A percentile compares a stretch with the other conserved stretches of the same genome.
Evolutionary conservation across 2,113 vertebrate genomes (phyloP).

Genomic region (Pogonocichla stellata): DNA sequence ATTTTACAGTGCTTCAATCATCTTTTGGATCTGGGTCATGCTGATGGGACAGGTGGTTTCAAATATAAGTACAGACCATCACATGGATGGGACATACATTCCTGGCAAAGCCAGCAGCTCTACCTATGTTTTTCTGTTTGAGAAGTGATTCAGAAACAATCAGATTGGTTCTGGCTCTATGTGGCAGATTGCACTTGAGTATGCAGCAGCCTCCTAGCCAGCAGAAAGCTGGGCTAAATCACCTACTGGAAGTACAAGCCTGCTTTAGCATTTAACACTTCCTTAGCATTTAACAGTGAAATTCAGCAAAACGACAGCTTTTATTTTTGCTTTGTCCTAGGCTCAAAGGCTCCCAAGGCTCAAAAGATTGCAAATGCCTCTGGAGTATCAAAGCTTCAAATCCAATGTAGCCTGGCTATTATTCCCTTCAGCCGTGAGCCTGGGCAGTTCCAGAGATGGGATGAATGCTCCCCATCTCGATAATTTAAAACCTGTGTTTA

Average conservation of each 20-base stretch:
- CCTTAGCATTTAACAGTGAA: constrained; percentile 1
- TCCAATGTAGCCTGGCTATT: neutral
- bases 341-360: neutral
- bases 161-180: constrained; percentile 13
- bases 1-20: neutral
- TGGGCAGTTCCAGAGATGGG: neutral
- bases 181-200: neutral
- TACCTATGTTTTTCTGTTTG: neutral
- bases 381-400: constrained; percentile 11
- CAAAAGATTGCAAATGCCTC: constrained; percentile 6
- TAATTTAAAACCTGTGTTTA: neutral
- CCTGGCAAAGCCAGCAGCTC: neutral
- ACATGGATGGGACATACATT: neutral
- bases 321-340: constrained; percentile 13
- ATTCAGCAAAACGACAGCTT: neutral
- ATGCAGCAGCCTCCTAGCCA: neutral
- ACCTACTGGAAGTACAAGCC: neutral
- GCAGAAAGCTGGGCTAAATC: neutral
- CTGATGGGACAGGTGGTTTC: neutral
- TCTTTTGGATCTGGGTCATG: neutral
- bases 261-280: constrained; percentile 19
- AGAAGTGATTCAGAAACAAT: constrained; percentile 33
- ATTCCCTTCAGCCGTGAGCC: neutral
- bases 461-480: neutral
- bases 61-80: neutral